Evolutionary conservation across 2,113 vertebrate species (phyloP).

Genomic region (Okapia johnstoni): DNA sequence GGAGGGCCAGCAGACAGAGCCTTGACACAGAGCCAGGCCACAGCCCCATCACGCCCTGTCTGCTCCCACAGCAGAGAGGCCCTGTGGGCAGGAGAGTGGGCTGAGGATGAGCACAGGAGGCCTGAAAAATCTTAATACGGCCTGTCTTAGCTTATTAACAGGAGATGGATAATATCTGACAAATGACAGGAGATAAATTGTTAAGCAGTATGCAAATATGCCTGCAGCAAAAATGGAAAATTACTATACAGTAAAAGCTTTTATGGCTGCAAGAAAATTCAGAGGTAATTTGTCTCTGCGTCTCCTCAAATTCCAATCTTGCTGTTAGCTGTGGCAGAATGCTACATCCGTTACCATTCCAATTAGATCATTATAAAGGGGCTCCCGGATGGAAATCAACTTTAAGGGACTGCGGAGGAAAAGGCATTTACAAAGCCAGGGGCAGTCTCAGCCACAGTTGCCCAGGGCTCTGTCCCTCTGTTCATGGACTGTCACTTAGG

Average conservation of each 20-base stretch:
- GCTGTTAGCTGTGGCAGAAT: conserved; percentile 57
- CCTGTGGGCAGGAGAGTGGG: neutral
- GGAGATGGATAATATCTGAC: conserved; percentile 79
- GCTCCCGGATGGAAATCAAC: neutral
- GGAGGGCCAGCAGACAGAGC: neutral
- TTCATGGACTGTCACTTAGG: neutral
- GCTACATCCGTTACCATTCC: conserved; percentile 69
- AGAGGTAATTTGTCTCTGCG: conserved; percentile 78
- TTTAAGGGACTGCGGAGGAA: neutral
- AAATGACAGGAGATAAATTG: conserved; percentile 75
- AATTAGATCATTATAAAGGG: conserved; percentile 67
- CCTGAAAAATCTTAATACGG: conserved; percentile 55
- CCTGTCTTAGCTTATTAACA: conserved; percentile 74
- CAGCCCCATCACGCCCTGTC: fast-evolving
- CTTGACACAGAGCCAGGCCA: neutral
- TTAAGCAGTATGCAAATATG: conserved; percentile 81
- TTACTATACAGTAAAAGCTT: conserved; percentile 82
- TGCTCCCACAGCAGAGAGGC: neutral
- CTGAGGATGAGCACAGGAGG: neutral
- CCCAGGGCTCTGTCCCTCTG: neutral
- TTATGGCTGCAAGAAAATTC: conserved; percentile 79
- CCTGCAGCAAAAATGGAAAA: conserved; percentile 80
- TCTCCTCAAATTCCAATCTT: conserved; percentile 73
- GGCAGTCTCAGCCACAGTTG: neutral
- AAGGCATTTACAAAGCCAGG: neutral